A percentile compares a stretch with the other conserved stretches of the same genome.
Evolutionary conservation across 2,888 invertebrate genomes (phyloP).

Genomic region (Arrhopalites spinosus): DNA sequence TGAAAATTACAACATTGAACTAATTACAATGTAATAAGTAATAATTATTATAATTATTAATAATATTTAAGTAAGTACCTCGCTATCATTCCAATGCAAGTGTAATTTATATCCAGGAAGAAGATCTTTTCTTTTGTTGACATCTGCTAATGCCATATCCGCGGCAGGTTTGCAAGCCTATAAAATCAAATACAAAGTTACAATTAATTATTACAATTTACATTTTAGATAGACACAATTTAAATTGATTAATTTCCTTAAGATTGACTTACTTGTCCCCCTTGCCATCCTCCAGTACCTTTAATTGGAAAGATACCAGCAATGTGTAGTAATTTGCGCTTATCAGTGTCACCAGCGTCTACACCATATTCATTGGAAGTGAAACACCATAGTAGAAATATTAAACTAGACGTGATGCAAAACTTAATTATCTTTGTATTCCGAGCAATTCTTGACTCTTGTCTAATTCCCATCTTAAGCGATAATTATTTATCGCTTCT

Average conservation of each 20-base stretch:
- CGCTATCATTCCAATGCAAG: conserved; percentile 94
- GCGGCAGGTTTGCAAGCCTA: conserved; percentile 97
- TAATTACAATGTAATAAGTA: neutral
- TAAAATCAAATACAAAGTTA: conserved; percentile 5
- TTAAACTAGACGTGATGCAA: neutral
- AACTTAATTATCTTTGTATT: conserved; percentile 1
- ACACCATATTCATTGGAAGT: conserved; percentile 22
- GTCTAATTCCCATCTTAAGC: neutral
- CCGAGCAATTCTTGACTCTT: neutral
- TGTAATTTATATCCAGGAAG: conserved; percentile 88
- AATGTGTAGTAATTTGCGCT: conserved; percentile 71
- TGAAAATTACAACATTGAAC: neutral
- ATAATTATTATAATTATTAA: neutral
- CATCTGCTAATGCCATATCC: conserved; percentile 92
- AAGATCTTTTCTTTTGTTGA: conserved; percentile 85
- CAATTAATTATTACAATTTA: neutral
- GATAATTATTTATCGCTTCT: too few species aligned
- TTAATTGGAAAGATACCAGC: conserved; percentile 98
- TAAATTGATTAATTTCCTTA: neutral
- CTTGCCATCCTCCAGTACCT: conserved; percentile 96
- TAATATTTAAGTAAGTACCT: conserved; percentile 67
- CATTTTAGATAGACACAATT: neutral
- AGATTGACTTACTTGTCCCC: conserved; percentile 67
- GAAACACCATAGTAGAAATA: conserved; percentile 7
- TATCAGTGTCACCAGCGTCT: conserved; percentile 13